phyloP scores from a whole-genome alignment of 1,140 invertebrate genomes.

The Tetramorium simillimum region DNA sequence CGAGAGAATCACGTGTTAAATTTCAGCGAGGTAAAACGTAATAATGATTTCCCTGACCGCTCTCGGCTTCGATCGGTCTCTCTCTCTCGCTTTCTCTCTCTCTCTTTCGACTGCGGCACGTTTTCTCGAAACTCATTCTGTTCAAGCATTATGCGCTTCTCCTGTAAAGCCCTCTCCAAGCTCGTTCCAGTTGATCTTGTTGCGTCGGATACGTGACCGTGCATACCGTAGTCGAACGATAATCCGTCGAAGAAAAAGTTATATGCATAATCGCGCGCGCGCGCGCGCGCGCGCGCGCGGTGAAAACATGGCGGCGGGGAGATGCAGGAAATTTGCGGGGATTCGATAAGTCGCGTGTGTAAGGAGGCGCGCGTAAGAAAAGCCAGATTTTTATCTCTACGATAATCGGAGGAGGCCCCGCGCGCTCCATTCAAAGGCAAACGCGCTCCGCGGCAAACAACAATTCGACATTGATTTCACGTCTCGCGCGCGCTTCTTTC shows the following conservation, averaged over 20 bases:
- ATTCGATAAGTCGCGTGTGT: neutral
- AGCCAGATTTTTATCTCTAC: neutral
- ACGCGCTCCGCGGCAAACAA: neutral
- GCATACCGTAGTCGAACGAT: conserved; percentile 30
- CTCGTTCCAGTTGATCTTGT: conserved; percentile 48
- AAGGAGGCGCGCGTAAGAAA: neutral
- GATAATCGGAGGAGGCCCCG: neutral
- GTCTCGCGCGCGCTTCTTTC: conserved; percentile 24
- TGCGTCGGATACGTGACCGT: conserved; percentile 46
- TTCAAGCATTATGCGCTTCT: conserved; percentile 15
- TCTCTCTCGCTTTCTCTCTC: too few relatives aligned
- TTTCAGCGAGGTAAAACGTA: conserved; percentile 2
- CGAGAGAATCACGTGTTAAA: neutral
- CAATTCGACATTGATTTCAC: conserved; percentile 41
- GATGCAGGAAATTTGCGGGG: neutral
- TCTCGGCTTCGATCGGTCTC: neutral
- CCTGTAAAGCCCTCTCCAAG: conserved; percentile 35
- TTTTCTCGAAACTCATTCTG: conserved; percentile 19
- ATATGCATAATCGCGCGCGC: conserved; percentile 36
- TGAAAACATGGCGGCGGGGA: neutral
- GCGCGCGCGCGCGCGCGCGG: conserved; percentile 6
- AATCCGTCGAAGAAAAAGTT: conserved; percentile 52
- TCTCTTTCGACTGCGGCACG: neutral
- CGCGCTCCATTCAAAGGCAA: neutral
- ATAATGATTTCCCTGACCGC: conserved; percentile 13